Evolutionary conservation across 2,888 invertebrate species (phyloP), one percentile per base, ranked within the genome.

Genomic region (Ochropleura leucogaster): DNA sequence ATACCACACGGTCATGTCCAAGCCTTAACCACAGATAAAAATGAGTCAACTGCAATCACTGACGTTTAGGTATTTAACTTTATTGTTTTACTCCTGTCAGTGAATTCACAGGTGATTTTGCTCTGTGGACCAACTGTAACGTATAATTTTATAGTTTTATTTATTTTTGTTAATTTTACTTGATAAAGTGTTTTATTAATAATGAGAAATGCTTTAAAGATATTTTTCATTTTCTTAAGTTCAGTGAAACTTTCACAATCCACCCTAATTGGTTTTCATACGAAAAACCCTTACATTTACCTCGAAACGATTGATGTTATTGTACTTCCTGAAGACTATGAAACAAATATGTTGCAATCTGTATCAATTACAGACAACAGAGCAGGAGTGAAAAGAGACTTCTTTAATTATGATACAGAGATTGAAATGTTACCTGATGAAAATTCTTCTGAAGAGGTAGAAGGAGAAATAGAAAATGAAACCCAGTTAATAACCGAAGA

Each of bases 241-340:
- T 75, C 47, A 14, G 53, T 75, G 40, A 49, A 30, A 53, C 47
- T 8, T 9, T 30, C 66, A 18, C 49, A 60, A 44, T 68, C 40
- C 18, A 67, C 55, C 42, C 16, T 47, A 14, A 59, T 64, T 55
- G 66, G 87, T 49, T 87, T 88, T 10, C 84, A 89, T 6, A 12
- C 83, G 9, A 90, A 88, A 77, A 90, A 88, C 64, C 82, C 84
- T 7, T 82, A 87, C 46, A 20, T 76, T 14, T 90, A 90, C 67
- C 67, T 77, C 16, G 51, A 72, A 57, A 80, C 83, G 12, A 81
- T 68, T 44, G 85, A 86, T 18, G 72, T 87, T 1, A 69, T 83
- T 59, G 59, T 90, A 57, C 73, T 89, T 30, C 89, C 90, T 8
- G 86, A 89, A 64, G 90, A 91, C 68, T 90, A 90, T 60, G 75